phyloP scores from a whole-genome alignment of 2,113 vertebrate species.

The Aspidoscelis tigris region DNA sequence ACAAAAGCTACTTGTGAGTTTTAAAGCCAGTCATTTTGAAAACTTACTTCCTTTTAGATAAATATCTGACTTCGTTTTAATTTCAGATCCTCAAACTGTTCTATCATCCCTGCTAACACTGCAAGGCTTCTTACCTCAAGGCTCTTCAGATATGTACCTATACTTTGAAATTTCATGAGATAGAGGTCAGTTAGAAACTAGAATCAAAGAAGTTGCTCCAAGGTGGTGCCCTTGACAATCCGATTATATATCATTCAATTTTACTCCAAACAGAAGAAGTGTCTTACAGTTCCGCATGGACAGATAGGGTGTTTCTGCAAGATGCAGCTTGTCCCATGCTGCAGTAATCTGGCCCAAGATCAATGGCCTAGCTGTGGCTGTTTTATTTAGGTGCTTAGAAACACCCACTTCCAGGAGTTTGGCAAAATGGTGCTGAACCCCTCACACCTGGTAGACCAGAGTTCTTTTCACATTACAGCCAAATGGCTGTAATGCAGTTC shows the following conservation, averaged over 20 bases:
- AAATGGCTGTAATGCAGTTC: no score
- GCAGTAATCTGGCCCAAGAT: no score
- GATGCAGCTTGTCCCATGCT: no score
- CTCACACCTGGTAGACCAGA: no score
- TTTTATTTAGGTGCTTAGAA: no score
- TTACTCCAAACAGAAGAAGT: background rate
- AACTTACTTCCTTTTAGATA: constrained; percentile 1
- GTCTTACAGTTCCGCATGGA: background rate
- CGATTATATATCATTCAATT: constrained; percentile 22
- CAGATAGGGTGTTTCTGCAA: no score
- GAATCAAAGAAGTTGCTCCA: constrained; percentile 3
- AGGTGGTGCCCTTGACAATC: background rate
- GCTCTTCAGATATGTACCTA: constrained; percentile 18
- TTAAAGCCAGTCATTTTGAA: background rate
- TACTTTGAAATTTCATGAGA: constrained; percentile 42
- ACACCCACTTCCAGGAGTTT: no score
- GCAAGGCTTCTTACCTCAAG: constrained; percentile 15
- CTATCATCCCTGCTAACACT: constrained; percentile 16
- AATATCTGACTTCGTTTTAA: background rate
- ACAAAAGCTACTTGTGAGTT: background rate
- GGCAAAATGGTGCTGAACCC: no score
- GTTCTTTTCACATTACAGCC: no score
- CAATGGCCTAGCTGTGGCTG: no score
- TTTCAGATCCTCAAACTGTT: constrained; percentile 11
- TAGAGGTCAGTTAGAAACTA: constrained; percentile 10